phyloP scores from a whole-genome alignment of 2,797 vertebrate genomes.

The Dryobates pubescens region DNA sequence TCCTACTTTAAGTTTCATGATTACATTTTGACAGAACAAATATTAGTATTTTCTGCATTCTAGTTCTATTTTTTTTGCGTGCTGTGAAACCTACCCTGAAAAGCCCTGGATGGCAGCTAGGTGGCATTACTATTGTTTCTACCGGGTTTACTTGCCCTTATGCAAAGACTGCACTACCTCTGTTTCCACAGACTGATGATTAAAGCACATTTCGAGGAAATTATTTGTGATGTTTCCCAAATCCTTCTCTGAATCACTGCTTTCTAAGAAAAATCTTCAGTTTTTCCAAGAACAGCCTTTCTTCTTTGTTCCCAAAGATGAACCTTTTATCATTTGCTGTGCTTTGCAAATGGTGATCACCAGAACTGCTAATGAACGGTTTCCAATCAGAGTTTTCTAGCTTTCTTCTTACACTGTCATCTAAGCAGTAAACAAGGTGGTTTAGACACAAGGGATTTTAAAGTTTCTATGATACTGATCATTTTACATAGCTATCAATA shows the following conservation, averaged over 20 bases:
- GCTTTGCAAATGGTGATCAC: background rate
- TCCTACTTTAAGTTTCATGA: background rate
- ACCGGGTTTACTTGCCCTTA: background rate
- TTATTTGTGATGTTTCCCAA: background rate
- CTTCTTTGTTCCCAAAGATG: background rate
- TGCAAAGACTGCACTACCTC: background rate
- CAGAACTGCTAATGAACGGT: background rate
- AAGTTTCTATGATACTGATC: background rate
- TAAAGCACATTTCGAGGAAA: background rate
- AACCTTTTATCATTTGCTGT: background rate
- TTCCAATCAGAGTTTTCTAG: background rate
- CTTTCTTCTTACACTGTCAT: background rate
- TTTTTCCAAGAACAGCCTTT: conserved; percentile 3
- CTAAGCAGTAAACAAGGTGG: background rate
- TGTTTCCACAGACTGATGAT: background rate
- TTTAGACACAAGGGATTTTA: background rate
- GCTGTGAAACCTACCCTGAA: background rate
- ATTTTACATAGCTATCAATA: background rate
- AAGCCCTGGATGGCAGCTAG: conserved; percentile 16
- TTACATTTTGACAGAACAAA: background rate
- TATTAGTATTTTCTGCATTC: background rate
- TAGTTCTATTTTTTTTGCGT: background rate
- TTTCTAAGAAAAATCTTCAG: background rate
- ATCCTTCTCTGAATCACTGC: background rate
- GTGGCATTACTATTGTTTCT: conserved; percentile 50